These are phyloP conservation scores for Agrilus biguttatus DNA, from an alignment of 2,888 invertebrate species.

Conservation along the genomic window DNA sequence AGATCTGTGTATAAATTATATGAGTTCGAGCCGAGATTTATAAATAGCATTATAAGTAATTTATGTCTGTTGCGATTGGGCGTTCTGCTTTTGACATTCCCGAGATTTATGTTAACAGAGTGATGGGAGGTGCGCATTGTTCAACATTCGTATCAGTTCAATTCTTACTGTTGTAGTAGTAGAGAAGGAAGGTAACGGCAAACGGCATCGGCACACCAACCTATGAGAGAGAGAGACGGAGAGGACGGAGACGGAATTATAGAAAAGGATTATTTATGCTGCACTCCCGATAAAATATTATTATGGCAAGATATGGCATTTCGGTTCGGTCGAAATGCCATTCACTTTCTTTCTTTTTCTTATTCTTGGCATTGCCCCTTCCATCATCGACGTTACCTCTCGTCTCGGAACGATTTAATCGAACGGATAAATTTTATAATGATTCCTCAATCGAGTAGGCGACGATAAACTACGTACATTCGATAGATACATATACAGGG, in stretches of 20 bases:
- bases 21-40: slow-evolving; percentile 26
- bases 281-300: slow-evolving; percentile 25
- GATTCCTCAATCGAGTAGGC: no score
- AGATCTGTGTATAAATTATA: slow-evolving; percentile 17
- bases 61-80: slow-evolving; percentile 34
- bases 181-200: no score
- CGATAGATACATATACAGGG: no score
- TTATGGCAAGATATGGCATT: slow-evolving; percentile 12
- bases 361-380: no score
- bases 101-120: slow-evolving; percentile 32
- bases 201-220: no score
- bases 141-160: slow-evolving; percentile 20
- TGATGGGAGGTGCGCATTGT: slow-evolving; percentile 32
- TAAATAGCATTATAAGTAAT: slow-evolving; percentile 34
- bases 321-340: slow-evolving; percentile 3
- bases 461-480: no score
- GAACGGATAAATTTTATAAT: no score
- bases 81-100: slow-evolving; percentile 31
- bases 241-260: background rate
- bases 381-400: no score
- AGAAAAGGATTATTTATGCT: slow-evolving; percentile 41
- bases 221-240: background rate
- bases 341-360: no score
- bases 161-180: slow-evolving; percentile 10
- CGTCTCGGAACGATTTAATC: no score